phyloP scores from a whole-genome alignment of 2,888 invertebrate species.

The Cyrtodaria siliqua region DNA sequence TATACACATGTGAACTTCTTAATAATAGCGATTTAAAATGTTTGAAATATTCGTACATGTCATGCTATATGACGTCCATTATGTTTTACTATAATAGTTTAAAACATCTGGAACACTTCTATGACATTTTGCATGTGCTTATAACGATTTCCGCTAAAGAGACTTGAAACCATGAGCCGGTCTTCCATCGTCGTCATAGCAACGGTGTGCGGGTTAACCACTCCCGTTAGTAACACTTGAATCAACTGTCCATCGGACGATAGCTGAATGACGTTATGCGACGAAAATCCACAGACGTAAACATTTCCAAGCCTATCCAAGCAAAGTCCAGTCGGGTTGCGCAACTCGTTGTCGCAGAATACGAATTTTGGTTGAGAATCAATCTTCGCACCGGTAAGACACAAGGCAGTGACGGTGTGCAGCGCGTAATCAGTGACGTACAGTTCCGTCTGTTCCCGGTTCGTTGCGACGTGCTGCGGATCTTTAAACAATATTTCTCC shows the following conservation, averaged over 20 bases:
- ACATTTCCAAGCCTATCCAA: conserved; percentile 51
- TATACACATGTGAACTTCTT: no score
- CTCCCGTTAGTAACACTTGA: conserved; percentile 35
- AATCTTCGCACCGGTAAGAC: conserved; percentile 48
- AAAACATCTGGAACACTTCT: conserved; percentile 48
- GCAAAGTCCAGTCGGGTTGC: conserved; percentile 58
- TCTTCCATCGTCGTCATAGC: conserved; percentile 54
- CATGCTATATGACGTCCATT: no score
- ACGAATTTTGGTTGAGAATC: conserved; percentile 55
- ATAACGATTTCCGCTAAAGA: conserved; percentile 28
- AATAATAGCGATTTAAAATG: no score
- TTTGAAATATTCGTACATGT: no score
- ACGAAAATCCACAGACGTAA: conserved; percentile 58
- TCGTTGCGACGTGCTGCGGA: conserved; percentile 57
- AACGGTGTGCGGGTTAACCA: conserved; percentile 60
- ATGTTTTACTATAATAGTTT: no score
- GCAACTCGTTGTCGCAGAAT: conserved; percentile 52
- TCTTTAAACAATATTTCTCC: conserved; percentile 55
- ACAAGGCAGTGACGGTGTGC: conserved; percentile 52
- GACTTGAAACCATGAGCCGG: conserved; percentile 44
- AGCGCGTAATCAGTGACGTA: conserved; percentile 57
- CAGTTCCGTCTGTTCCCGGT: conserved; percentile 52
- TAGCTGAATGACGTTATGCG: conserved; percentile 55
- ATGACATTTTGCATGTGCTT: conserved; percentile 58
- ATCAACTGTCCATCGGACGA: conserved; percentile 46